Evolutionary conservation across 2,797 vertebrate genomes (phyloP).

Genomic region (Acrossocheilus wenchowensis): DNA sequence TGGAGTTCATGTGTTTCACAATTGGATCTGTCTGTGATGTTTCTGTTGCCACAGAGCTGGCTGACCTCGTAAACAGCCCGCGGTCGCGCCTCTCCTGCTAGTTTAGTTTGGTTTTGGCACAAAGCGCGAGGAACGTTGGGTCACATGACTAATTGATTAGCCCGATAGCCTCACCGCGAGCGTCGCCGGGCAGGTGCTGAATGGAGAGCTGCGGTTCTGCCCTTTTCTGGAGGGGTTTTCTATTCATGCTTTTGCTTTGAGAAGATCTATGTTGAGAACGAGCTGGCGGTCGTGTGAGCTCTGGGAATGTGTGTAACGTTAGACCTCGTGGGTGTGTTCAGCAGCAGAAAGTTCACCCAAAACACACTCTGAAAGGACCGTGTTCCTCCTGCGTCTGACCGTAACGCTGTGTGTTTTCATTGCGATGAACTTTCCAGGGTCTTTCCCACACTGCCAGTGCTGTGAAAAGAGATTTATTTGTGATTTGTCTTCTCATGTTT

Average conservation of each 20-base stretch:
- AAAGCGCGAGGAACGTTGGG: background rate
- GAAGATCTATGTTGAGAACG: slow-evolving; percentile 26
- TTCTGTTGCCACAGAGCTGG: slow-evolving; percentile 1
- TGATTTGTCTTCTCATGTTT: slow-evolving; percentile 15
- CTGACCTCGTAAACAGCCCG: slow-evolving; percentile 60
- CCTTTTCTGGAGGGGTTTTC: slow-evolving; percentile 16
- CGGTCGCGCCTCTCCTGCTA: slow-evolving; percentile 65
- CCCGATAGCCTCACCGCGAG: slow-evolving; percentile 12
- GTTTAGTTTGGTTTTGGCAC: slow-evolving; percentile 39
- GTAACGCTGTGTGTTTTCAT: background rate
- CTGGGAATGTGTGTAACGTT: background rate
- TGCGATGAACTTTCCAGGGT: background rate
- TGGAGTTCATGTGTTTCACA: slow-evolving; percentile 9
- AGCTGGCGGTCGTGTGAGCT: background rate
- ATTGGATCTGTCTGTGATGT: background rate
- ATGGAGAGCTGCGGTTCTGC: background rate
- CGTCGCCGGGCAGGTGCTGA: background rate
- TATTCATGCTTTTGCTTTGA: background rate
- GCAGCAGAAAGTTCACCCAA: background rate
- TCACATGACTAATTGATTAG: slow-evolving; percentile 63
- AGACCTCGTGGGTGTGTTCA: background rate
- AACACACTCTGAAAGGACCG: background rate
- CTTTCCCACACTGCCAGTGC: background rate
- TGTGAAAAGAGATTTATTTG: background rate
- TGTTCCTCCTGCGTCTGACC: background rate